Evolutionary conservation across 2,113 vertebrate species (phyloP).

Genomic region (Pica pica): DNA sequence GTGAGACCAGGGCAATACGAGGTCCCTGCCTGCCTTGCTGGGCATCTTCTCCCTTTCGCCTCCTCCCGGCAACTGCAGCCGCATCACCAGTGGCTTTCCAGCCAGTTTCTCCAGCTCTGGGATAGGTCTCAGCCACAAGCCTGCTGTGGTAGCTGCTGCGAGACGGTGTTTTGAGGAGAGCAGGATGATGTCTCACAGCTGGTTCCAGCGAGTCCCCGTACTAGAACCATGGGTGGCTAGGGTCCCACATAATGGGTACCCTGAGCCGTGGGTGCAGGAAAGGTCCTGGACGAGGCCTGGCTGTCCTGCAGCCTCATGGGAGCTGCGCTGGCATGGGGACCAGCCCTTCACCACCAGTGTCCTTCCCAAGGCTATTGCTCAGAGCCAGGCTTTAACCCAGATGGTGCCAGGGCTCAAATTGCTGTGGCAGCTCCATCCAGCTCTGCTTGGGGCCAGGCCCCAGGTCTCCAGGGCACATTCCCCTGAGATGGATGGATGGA

Average conservation of each 20-base stretch:
- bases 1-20: fast-evolving
- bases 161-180: neutral
- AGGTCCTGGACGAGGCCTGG: fast-evolving
- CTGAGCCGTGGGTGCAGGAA: neutral
- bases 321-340: fast-evolving
- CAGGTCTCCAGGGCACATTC: neutral
- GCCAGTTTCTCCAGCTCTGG: neutral
- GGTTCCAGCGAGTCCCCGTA: fast-evolving
- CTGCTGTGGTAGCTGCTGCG: neutral
- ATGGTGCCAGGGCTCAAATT: fast-evolving
- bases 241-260: fast-evolving
- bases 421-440: neutral
- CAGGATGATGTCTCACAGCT: too few relatives aligned
- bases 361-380: neutral
- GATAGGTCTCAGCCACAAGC: neutral
- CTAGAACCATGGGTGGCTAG: neutral
- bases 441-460: neutral
- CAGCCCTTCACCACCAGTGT: neutral
- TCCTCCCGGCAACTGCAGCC: neutral
- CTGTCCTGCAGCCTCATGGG: neutral
- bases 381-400: neutral
- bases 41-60: neutral
- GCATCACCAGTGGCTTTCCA: neutral
- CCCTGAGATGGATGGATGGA: neutral
- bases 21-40: neutral